Conservation (phyloP, 2,113 vertebrate genomes). For the Cettia cetti region DNA sequence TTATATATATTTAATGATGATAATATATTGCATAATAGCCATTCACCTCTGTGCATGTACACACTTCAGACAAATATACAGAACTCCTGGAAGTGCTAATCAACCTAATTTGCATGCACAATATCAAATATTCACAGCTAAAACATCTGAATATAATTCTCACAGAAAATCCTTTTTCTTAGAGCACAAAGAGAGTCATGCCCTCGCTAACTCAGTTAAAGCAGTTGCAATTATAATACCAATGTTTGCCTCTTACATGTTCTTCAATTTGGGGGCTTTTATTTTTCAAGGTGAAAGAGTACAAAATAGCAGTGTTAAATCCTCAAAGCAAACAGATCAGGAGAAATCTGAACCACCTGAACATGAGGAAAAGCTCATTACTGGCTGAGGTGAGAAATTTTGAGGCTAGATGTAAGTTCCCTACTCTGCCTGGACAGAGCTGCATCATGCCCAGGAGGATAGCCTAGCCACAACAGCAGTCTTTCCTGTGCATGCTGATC, state of each 20-base stretch:
- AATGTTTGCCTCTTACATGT: accelerated
- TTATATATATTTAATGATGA: background rate
- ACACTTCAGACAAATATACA: background rate
- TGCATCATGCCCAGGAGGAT: background rate
- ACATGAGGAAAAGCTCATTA: background rate
- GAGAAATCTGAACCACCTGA: background rate
- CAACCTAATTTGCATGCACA: background rate
- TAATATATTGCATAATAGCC: background rate
- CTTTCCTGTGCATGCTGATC: background rate
- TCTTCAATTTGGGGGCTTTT: background rate
- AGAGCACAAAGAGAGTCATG: background rate
- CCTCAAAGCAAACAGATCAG: background rate
- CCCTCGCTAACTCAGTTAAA: background rate
- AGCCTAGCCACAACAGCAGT: background rate
- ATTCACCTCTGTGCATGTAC: background rate
- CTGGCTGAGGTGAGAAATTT: background rate
- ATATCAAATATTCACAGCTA: background rate
- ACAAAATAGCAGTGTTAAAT: background rate
- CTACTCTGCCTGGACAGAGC: background rate
- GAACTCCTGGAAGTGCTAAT: background rate
- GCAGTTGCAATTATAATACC: background rate
- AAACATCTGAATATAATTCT: background rate
- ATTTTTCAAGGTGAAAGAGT: background rate
- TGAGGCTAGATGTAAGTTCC: background rate
- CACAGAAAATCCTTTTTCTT: background rate